Base-by-base conservation (phyloP, 1,140 invertebrate species). In the Magallana gigas region DNA sequence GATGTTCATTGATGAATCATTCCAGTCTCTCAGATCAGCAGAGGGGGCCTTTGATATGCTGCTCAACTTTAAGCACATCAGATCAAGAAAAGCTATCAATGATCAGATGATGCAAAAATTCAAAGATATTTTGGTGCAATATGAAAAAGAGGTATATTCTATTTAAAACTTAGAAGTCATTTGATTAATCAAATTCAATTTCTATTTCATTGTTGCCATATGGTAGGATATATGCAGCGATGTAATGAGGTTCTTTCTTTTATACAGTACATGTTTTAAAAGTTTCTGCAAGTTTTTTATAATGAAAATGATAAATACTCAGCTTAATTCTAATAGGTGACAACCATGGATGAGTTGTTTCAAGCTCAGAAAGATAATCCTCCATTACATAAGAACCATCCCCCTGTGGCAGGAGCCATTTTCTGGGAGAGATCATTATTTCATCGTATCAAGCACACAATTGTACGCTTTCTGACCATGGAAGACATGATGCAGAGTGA, bases 1-100 rank as follows among this genome's bases (percentile, higher is more conserved):
- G 91, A 96, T 95, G 86, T 98, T 98, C 88, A 98, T 98, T 81
- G 97, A 98, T 93, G 96, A 97, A 90, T 97, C 97, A 87, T 98
- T 99, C 92, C 96, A 96, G 85, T 96, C 96, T 87, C 95, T 98
- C 57, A 96, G 97, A 71, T 97, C 96, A 57, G 97, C 98, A 0
- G 97, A 98, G 93, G 96, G 96, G 81, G 97, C 97, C 0, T 95
- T 98, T 59, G 96, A 97, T 62, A 96, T 98, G 92, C 95, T 99
- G 0, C 93, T 97, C 14, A 98, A 97, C 93, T 97, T 98, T 89
- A 96, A 97, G 90, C 96, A 96, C 87, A 96, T 97, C 76, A 96
- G 97, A 91, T 98, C 97, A 0, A 95, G 97, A 8, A 94, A 96
- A 62, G 95, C 96, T 0, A 97, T 98, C 76, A 96, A 97, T 83